Base-by-base conservation (phyloP, 2,888 invertebrate species). In the Petrolisthes manimaculis region DNA sequence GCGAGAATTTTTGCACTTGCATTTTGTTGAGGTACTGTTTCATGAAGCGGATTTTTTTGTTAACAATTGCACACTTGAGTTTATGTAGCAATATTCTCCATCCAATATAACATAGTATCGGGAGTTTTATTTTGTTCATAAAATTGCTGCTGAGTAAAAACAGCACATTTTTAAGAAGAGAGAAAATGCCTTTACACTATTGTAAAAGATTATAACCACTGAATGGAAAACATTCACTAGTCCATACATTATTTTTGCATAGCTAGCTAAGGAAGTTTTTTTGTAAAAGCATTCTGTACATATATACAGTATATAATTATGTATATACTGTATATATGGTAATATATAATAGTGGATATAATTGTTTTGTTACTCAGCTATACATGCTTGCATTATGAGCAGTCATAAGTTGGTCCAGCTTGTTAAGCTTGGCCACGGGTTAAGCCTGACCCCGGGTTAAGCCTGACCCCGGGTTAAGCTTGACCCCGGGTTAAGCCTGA, bases 171-270 rank as follows among this genome's bases (percentile, higher is more conserved):
- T 79, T n/a, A 79, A 79, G 51, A 81, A 71, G 81, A 78, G 80
- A 71, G 74, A 80, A 86, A 80, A 86, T 86, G 86, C 86, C 86
- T 86, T 86, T 61, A 61, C 61, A 61, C 9, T 61, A 61, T 61
- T 85, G 71, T 85, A 37, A 67, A 54, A 80, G 86, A 80, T 86
- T 86, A 78, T 86, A 86, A 24, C 69, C 79, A 55, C 74, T 74
- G 80, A 80, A 86, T 86, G 81, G 74, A 56, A 86, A 86, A 71
- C 81, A 81, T 84, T 84, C 78, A 81, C 86, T 86, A 86, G 86
- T 86, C 86, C 80, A 74, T 81, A 83, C 71, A 83, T 71, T 83
- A 86, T 81, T 86, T 86, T 86, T 86, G 71, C 86, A 80, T 86
- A 86, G 86, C 54, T 81, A 86, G 86, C 69, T 80, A 79, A 85